A percentile compares a stretch with the other conserved stretches of the same genome.
Evolutionary conservation across 2,113 vertebrate genomes (phyloP).

Genomic region (Azemiops feae): DNA sequence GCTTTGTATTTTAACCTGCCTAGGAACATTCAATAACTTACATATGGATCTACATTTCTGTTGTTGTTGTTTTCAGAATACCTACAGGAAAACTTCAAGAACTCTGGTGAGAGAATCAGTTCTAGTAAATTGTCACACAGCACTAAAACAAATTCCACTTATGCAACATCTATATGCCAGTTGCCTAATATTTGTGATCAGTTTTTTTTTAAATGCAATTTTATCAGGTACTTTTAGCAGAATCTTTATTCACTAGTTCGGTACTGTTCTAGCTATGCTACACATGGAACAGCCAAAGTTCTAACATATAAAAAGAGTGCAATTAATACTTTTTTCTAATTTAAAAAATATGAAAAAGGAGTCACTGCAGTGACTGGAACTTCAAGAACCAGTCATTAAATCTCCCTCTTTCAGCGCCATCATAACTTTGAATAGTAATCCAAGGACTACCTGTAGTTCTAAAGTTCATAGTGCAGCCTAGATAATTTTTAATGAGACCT

Average conservation of each 20-base stretch:
- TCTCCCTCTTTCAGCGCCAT: not conserved
- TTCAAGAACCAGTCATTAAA: not conserved
- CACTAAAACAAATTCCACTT: not conserved
- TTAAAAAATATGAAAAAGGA: not conserved
- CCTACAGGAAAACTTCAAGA: not conserved
- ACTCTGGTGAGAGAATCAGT: not conserved
- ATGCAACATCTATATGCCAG: not conserved
- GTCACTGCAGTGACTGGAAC: not conserved
- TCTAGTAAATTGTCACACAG: not conserved
- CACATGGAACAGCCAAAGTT: not conserved
- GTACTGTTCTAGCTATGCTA: not conserved
- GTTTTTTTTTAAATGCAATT: not conserved
- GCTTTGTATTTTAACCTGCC: not conserved
- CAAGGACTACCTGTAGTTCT: not conserved
- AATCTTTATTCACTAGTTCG: not conserved
- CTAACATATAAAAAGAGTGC: not conserved
- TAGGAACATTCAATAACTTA: not conserved
- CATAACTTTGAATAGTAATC: not conserved
- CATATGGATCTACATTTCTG: not conserved
- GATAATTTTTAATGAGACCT: not conserved
- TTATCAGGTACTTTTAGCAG: not conserved
- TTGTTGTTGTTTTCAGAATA: not conserved
- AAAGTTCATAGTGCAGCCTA: not conserved
- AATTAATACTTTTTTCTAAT: not conserved
- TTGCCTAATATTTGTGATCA: not conserved